These are phyloP conservation scores for Aplidium turbinatum DNA, from an alignment of 23 tunicate genomes.

Conservation along the genomic window DNA sequence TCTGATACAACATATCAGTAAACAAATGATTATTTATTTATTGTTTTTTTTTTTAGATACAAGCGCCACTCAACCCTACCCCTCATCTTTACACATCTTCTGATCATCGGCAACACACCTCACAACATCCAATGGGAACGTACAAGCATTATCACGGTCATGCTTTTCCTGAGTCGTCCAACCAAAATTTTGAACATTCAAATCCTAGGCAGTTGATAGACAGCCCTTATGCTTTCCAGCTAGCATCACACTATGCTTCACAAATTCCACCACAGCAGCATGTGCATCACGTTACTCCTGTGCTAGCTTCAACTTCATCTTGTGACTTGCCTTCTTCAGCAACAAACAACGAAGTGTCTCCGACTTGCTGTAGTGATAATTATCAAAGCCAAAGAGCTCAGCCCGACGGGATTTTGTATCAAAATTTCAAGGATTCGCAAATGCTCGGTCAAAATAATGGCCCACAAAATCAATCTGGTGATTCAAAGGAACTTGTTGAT, in stretches of 20 bases:
- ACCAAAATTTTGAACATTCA: slow-evolving; percentile 22
- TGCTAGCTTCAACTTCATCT: slow-evolving; percentile 10
- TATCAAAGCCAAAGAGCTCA: not conserved
- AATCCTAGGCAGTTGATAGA: slow-evolving; percentile 9
- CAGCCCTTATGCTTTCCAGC: slow-evolving; percentile 21
- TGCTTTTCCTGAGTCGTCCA: slow-evolving; percentile 16
- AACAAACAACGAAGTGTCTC: not conserved
- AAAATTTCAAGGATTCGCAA: not conserved
- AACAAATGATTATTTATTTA: no score
- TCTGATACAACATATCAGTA: no score
- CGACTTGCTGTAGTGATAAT: not conserved
- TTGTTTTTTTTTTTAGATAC: slow-evolving; percentile 20
- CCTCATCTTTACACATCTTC: slow-evolving; percentile 35
- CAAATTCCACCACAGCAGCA: slow-evolving; percentile 10
- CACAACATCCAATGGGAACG: slow-evolving; percentile 41
- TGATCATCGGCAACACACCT: slow-evolving; percentile 27
- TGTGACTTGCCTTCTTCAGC: not conserved
- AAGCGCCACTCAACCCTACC: slow-evolving; percentile 27
- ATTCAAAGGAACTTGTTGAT: not conserved
- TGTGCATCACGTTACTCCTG: not conserved
- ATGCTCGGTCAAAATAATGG: not conserved
- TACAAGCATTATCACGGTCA: slow-evolving; percentile 34
- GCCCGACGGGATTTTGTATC: not conserved
- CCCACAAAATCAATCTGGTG: not conserved
- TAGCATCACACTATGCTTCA: slow-evolving; percentile 20